These are phyloP conservation scores for Ylistrum balloti DNA, from an alignment of 1,140 invertebrate species.

Conservation along the genomic window DNA sequence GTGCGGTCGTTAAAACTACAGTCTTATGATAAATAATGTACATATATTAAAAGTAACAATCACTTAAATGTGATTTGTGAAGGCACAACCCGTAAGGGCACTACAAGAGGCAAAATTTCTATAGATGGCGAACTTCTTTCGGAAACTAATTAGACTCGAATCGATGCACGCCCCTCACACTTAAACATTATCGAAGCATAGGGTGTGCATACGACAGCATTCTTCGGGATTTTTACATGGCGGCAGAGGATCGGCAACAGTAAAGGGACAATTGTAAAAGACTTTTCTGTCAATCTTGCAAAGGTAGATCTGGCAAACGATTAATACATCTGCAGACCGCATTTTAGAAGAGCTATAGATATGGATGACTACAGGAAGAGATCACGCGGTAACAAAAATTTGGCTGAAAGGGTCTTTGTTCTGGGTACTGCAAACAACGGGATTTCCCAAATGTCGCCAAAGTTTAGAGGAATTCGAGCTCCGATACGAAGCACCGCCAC, in stretches of 20 bases:
- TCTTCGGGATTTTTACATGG: not conserved
- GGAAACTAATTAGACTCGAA: not conserved
- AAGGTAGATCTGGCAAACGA: constrained; percentile 32
- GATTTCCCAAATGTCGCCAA: not conserved
- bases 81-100: too few relatives aligned
- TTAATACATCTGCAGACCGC: constrained; percentile 14
- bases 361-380: constrained; percentile 38
- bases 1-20: not conserved
- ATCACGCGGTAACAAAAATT: constrained; percentile 24
- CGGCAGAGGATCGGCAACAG: not conserved
- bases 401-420: constrained; percentile 33
- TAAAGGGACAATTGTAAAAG: constrained; percentile 20
- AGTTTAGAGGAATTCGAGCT: not conserved
- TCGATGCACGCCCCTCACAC: not conserved
- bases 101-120: not conserved
- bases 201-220: not conserved
- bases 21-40: not conserved
- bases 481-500: constrained; percentile 24
- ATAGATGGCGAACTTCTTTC: constrained; percentile 1
- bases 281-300: constrained; percentile 11
- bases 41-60: too few relatives aligned
- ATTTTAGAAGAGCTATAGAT: constrained; percentile 30
- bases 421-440: constrained; percentile 11
- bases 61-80: too few relatives aligned
- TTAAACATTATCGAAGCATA: not conserved